These are phyloP conservation scores for Mythimna pallens DNA, from an alignment of 2,888 invertebrate genomes.

Conservation along the genomic window DNA sequence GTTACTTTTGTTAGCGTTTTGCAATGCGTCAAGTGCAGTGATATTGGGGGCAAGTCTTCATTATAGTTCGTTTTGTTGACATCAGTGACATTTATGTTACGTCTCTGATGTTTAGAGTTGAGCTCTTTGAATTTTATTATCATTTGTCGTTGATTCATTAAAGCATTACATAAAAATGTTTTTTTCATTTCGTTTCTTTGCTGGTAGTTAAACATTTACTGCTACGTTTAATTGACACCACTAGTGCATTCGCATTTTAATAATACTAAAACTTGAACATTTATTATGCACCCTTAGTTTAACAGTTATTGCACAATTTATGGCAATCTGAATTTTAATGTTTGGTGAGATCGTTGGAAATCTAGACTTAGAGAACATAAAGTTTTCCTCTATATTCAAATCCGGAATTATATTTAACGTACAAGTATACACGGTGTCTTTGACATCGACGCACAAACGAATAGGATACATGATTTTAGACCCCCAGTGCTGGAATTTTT, in stretches of 20 bases:
- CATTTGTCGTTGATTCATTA: slow-evolving; percentile 3
- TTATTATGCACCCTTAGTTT: slow-evolving; percentile 59
- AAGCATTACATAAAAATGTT: neutral
- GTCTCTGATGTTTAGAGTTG: slow-evolving; percentile 16
- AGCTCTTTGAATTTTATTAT: slow-evolving; percentile 9
- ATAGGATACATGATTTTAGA: too few species aligned
- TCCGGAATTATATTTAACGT: neutral
- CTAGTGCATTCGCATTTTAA: slow-evolving; percentile 64
- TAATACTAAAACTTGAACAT: slow-evolving; percentile 72
- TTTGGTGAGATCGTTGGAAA: slow-evolving; percentile 24
- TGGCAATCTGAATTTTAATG: slow-evolving; percentile 49
- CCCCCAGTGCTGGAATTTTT: too few species aligned
- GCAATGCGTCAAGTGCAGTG: slow-evolving; percentile 48
- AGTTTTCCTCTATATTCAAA: slow-evolving; percentile 3
- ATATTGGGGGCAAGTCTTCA: slow-evolving; percentile 49
- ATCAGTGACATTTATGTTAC: slow-evolving; percentile 34
- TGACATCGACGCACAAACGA: too few species aligned
- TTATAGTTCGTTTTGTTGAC: slow-evolving; percentile 44
- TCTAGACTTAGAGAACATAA: slow-evolving; percentile 19
- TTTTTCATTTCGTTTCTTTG: neutral
- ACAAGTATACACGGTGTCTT: neutral
- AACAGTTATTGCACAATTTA: slow-evolving; percentile 56
- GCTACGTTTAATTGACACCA: slow-evolving; percentile 69
- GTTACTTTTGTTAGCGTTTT: slow-evolving; percentile 53
- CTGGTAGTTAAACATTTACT: slow-evolving; percentile 68